phyloP scores from a whole-genome alignment of 2,113 vertebrate genomes.

The Microtus pennsylvanicus region DNA sequence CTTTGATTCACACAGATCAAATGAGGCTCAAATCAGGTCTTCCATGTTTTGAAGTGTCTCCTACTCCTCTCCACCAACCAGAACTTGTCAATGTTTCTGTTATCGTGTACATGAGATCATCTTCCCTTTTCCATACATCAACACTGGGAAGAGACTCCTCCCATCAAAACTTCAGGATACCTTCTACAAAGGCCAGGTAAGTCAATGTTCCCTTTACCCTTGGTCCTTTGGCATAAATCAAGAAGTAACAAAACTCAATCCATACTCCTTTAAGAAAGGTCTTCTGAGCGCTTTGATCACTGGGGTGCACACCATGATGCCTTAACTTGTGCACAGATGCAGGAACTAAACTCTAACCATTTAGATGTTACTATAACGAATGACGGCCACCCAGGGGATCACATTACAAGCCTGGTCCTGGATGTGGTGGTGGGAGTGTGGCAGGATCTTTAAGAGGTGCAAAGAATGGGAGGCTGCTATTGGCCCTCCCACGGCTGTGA shows the following conservation, averaged over 20 bases:
- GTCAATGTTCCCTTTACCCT: background rate
- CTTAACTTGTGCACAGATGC: background rate
- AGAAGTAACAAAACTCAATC: background rate
- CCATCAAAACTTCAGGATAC: background rate
- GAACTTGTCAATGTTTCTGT: conserved; percentile 30
- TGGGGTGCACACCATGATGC: background rate
- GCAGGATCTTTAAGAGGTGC: background rate
- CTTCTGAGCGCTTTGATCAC: background rate
- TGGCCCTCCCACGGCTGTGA: background rate
- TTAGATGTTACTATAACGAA: background rate
- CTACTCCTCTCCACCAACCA: background rate
- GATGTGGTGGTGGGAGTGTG: background rate
- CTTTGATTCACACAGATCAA: background rate
- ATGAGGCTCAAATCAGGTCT: background rate
- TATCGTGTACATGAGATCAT: conserved; percentile 21
- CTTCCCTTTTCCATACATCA: background rate
- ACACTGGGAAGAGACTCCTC: background rate
- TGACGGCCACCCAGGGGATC: no score
- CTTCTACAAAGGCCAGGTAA: background rate
- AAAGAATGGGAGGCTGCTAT: background rate
- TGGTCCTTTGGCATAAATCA: background rate
- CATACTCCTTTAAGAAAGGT: background rate
- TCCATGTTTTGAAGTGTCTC: background rate
- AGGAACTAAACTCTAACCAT: background rate
- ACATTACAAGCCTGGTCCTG: background rate